Evolutionary conservation across 2,113 vertebrate species (phyloP), one percentile per base, ranked within the genome.

Genomic region (Scopus umbretta): DNA sequence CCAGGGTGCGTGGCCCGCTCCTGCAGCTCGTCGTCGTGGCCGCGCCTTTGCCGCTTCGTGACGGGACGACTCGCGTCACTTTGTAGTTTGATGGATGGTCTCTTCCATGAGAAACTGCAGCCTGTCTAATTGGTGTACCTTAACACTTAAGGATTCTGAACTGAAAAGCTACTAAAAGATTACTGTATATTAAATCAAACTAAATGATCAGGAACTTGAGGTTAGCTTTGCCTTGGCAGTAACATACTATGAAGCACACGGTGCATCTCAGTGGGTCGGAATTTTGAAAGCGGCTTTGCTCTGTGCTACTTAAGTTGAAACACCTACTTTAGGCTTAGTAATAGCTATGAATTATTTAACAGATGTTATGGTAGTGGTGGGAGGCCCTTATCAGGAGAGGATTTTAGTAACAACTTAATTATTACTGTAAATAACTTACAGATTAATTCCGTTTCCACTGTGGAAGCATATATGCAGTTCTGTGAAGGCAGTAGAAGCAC

Each of bases 1-100:
- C 34, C 42, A 0, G 23, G 4, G 18, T 20, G 27, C 15, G 19
- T 0, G 42, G 43, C 42, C 66, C 15, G 38, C 80, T 29, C 26
- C 26, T 53, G 52, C 52, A 23, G 1, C 20, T 11, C 25, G 0
- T 5, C 3, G 87, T 15, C 17, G 1, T 10, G 7, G 15, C 25
- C 29, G 2, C 12, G 38, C n/a, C 68, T 61, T 5, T 10, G 85
- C 68, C 9, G 30, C 27, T 11, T 22, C 3, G 16, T 12, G 63
- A 16, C 8, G 3, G 59, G 43, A 19, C 16, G 5, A 7, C 13
- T 34, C 14, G 0, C 19, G 34, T 16, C 62, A 7, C 38, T 53
- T 26, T 1, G 30, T 13, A 7, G 27, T 61, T 27, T 49, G 59
- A 20, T 2, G 18, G 27, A 13, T 66, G 23, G 5, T n/a, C 9